phyloP scores from a whole-genome alignment of 2,113 vertebrate genomes.

The Scytalopus superciliaris region DNA sequence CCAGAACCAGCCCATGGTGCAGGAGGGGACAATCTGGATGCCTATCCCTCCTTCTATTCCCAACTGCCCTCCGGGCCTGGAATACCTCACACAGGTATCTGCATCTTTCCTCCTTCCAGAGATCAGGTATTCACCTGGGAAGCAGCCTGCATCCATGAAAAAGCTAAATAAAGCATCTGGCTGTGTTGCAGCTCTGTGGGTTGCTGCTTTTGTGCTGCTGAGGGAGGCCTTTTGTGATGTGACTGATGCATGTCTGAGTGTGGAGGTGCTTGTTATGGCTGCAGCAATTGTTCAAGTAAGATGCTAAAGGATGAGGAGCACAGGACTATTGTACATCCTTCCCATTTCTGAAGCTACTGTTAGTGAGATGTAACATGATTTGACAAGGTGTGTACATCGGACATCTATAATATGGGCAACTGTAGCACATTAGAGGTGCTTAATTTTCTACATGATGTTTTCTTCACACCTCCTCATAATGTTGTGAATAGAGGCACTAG shows the following conservation, averaged over 20 bases:
- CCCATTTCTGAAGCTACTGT: background rate
- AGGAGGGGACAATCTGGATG: conserved; percentile 50
- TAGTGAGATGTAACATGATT: background rate
- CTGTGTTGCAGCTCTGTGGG: background rate
- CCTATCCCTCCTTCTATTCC: conserved; percentile 36
- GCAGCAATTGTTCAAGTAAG: background rate
- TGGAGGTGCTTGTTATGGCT: background rate
- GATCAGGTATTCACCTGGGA: background rate
- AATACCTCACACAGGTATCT: conserved; percentile 78
- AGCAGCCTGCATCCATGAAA: background rate
- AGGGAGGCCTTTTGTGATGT: background rate
- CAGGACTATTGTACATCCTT: background rate
- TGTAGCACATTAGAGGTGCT: background rate
- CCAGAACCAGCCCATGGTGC: conserved; percentile 26
- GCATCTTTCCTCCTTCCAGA: background rate
- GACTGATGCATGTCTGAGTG: background rate
- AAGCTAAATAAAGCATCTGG: background rate
- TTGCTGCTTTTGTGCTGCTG: background rate
- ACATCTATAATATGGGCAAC: background rate
- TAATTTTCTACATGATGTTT: background rate
- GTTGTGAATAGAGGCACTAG: background rate
- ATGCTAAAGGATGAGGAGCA: background rate
- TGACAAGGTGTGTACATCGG: background rate
- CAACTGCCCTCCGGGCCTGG: conserved; percentile 75
- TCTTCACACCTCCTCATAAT: background rate